Conservation (phyloP, 2,797 vertebrate species). For the Pogoniulus pusillus region DNA sequence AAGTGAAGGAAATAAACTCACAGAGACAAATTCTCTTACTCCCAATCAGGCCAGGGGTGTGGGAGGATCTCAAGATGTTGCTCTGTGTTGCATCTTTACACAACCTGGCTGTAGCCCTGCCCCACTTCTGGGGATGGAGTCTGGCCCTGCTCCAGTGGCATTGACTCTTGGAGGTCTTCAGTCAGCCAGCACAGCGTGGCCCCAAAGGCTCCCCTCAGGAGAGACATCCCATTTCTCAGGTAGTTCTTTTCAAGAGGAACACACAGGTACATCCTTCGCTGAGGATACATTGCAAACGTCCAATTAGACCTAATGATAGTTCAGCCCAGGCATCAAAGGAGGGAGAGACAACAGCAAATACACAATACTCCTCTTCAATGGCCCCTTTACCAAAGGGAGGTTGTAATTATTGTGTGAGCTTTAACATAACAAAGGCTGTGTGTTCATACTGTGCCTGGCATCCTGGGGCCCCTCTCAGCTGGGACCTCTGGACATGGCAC, state of each 20-base stretch:
- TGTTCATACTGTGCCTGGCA: neutral
- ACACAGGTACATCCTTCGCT: constrained; percentile 16
- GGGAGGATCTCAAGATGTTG: rapidly evolving
- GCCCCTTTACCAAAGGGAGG: neutral
- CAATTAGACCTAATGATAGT: constrained; percentile 39
- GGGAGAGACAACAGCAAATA: constrained; percentile 12
- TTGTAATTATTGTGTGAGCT: constrained; percentile 24
- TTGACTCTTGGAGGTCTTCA: neutral
- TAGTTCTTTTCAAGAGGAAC: neutral
- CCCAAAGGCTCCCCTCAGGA: neutral
- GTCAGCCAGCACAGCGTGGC: rapidly evolving
- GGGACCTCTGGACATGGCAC: neutral
- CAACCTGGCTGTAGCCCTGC: neutral
- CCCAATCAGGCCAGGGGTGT: neutral
- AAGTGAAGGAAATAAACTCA: neutral
- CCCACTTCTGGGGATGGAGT: neutral
- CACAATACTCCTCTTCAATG: neutral
- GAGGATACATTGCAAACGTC: neutral
- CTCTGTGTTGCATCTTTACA: neutral
- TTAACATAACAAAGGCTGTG: constrained; percentile 25
- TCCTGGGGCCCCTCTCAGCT: neutral
- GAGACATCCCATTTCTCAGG: neutral
- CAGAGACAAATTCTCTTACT: neutral
- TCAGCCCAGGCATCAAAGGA: constrained; percentile 30
- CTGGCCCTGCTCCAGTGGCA: rapidly evolving